Evolutionary conservation across 1,140 invertebrate species (phyloP).

Genomic region (Drosophila bipectinata): DNA sequence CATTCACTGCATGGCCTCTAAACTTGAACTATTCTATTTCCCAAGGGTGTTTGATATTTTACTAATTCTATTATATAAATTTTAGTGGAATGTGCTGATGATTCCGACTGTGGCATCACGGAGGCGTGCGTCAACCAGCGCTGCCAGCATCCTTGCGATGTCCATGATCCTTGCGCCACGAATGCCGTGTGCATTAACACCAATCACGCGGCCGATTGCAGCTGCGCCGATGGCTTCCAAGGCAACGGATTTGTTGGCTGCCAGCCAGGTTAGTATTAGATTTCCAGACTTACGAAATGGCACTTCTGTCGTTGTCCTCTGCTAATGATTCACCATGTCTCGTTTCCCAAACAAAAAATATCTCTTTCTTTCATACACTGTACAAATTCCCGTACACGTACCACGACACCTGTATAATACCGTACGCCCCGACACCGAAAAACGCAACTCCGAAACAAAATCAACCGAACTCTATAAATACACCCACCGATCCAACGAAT

Average conservation of each 20-base stretch:
- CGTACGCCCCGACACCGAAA: slow-evolving; percentile 49
- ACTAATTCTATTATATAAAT: not conserved
- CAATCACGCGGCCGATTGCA: slow-evolving; percentile 94
- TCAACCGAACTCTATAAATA: slow-evolving; percentile 58
- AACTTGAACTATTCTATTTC: not conserved
- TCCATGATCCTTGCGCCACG: slow-evolving; percentile 91
- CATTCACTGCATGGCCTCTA: not conserved
- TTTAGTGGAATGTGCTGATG: slow-evolving; percentile 90
- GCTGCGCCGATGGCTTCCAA: slow-evolving; percentile 92
- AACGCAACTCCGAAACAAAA: slow-evolving; percentile 32
- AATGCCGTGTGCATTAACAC: slow-evolving; percentile 94
- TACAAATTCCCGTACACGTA: slow-evolving; percentile 71
- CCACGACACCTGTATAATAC: slow-evolving; percentile 65
- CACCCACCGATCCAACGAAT: slow-evolving; percentile 76
- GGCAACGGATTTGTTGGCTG: slow-evolving; percentile 93
- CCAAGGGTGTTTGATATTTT: not conserved
- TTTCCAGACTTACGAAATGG: slow-evolving; percentile 16
- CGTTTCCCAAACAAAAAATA: slow-evolving; percentile 36
- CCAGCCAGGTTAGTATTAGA: slow-evolving; percentile 87
- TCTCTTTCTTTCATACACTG: slow-evolving; percentile 73
- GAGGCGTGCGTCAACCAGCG: slow-evolving; percentile 92
- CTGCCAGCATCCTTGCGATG: slow-evolving; percentile 92
- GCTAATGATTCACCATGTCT: slow-evolving; percentile 64
- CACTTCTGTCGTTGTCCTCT: slow-evolving; percentile 42
- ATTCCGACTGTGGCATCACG: slow-evolving; percentile 91